Base-by-base conservation (phyloP, 2,888 invertebrate species). In the Deilephila porcellus region DNA sequence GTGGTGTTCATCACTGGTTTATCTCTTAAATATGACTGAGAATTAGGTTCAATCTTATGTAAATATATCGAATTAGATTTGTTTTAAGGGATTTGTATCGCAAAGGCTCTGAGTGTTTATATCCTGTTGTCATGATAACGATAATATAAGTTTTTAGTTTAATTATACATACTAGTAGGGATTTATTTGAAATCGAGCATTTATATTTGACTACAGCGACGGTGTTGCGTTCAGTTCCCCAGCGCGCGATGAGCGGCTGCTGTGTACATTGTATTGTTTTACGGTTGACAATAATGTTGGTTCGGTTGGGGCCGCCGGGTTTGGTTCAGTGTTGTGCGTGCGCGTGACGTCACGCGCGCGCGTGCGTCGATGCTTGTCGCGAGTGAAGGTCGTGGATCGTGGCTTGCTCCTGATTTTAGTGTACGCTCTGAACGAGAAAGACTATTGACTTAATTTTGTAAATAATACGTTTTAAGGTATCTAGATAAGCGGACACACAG, bases 391-490 rank as follows among this genome's bases (percentile, higher is more conserved):
- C 84, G 84, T 85, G 86, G 89, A 89, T 89, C 84, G 84, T 85
- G 86, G 89, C 89, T 89, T 89, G 86, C 86, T 86, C 86, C 82
- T 87, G 87, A 84, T 81, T 83, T 87, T 87, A 88, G 87, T 90
- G 90, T 90, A 88, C 86, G 90, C 91, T 90, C 88, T 88, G 76
- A 90, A 89, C 87, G 92, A 91, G 90, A 92, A 93, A 92, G 90
- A 93, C 92, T 91, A 90, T 88, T 89, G 89, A 93, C 90, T 92
- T 93, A 90, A 93, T 91, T 90, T 91, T 94, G 93, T 94, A 93
- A 86, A 93, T 93, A 93, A 87, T 92, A 92, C 78, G 87, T 87
- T 83, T 78, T 93, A 92, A 93, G 93, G 82, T 90, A 88, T 81
- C 84, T 89, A 91, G 87, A 82, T 93, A 92, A 92, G 91, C 89